Conservation (phyloP, 2,113 vertebrate genomes). For the Nothoprocta perdicaria region DNA sequence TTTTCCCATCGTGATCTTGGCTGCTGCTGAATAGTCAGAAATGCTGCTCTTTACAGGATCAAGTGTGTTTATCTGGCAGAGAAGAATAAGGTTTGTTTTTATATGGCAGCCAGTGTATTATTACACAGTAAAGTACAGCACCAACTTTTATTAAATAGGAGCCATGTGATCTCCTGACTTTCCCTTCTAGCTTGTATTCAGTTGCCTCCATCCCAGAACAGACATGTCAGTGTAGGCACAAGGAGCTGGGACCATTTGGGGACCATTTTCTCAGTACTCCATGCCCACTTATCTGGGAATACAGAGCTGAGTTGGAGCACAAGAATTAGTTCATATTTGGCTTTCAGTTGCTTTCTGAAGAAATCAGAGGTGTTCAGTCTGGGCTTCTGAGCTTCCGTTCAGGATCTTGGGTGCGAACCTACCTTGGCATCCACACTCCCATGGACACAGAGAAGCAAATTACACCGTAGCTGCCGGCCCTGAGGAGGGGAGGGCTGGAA, state of each 20-base stretch:
- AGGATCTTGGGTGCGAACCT: neutral
- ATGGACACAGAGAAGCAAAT: neutral
- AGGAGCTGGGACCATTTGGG: neutral
- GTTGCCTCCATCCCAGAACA: neutral
- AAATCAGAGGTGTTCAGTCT: neutral
- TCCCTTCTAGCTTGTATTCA: neutral
- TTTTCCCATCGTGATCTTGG: slow-evolving; percentile 65
- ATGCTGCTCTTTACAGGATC: slow-evolving; percentile 53
- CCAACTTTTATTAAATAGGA: slow-evolving; percentile 1
- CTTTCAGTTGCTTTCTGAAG: neutral
- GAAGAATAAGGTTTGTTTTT: slow-evolving; percentile 70
- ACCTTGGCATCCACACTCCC: neutral
- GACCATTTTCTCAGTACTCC: neutral
- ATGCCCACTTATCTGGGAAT: neutral
- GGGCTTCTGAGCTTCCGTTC: neutral
- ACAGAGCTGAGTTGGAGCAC: neutral
- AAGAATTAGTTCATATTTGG: neutral
- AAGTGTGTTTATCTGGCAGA: slow-evolving; percentile 57
- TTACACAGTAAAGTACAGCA: neutral
- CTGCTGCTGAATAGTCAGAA: slow-evolving; percentile 59
- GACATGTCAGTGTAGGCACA: neutral
- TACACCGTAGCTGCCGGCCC: neutral
- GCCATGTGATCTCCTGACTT: slow-evolving; percentile 1
- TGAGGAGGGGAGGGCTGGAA: neutral
- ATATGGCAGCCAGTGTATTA: too few species aligned